phyloP scores from a whole-genome alignment of 2,888 invertebrate genomes.

The Epinotia brunnichana region DNA sequence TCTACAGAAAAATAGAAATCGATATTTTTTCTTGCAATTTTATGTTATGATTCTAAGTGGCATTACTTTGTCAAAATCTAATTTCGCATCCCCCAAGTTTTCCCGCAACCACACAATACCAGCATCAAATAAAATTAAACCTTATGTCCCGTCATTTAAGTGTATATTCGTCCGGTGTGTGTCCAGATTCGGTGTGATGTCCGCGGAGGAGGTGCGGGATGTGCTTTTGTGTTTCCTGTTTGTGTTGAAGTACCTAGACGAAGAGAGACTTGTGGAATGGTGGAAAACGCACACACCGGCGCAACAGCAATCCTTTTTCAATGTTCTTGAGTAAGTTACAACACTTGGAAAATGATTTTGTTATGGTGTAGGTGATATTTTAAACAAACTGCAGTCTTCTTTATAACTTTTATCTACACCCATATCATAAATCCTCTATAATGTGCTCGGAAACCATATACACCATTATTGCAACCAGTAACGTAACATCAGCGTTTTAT shows the following conservation, averaged over 20 bases:
- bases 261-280: constrained; percentile 94
- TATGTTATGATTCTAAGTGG: too few species aligned
- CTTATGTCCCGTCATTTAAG: constrained; percentile 12
- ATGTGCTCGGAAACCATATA: too few species aligned
- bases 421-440: too few species aligned
- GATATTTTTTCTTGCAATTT: too few species aligned
- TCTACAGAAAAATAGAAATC: too few species aligned
- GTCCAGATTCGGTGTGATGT: constrained; percentile 81
- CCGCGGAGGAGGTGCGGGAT: constrained; percentile 92
- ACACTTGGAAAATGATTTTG: too few species aligned
- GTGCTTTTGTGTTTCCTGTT: constrained; percentile 94
- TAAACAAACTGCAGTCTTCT: background rate
- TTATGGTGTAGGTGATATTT: background rate
- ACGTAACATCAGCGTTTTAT: too few species aligned
- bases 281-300: constrained; percentile 93
- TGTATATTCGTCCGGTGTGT: constrained; percentile 50
- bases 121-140: background rate
- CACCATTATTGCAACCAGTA: too few species aligned
- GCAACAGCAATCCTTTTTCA: constrained; percentile 93
- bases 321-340: constrained; percentile 92
- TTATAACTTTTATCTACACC: too few species aligned
- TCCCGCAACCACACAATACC: constrained; percentile 22
- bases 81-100: background rate
- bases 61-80: background rate
- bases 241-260: constrained; percentile 94